Evolutionary conservation across 2,888 invertebrate genomes (phyloP), one percentile per base, ranked within the genome.

Genomic region (Idaea straminata): DNA sequence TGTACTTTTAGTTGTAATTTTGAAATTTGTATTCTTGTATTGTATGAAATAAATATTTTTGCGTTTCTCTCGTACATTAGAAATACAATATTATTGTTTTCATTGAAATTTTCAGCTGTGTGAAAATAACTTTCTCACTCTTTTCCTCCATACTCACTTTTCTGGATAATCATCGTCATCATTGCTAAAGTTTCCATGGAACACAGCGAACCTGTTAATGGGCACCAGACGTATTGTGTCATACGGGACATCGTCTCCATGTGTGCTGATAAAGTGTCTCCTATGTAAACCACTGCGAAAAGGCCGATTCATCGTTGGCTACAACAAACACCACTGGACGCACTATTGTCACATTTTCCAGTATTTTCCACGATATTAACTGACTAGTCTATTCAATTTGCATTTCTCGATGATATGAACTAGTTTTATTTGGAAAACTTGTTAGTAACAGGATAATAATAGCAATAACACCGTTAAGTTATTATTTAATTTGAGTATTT

Each of bases 221-320:
- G 92, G 86, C 35, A 91, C 88, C 64, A 92, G 75, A 64, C 89
- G 81, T 65, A 91, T 83, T 0, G 86, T 87, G 66, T 92, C 91
- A 79, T 87, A 81, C 0, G 88, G 84, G 13, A 83, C 79, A 57
- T 90, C 89, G 61, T 88, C 88, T 3, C 73, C 70, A 66, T 85
- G 83, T 57, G 80, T 80, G 72, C 88, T 87, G 63, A 92, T 88
- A 71, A 92, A 92, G 72, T 79, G 77, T 64, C 92, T 82, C 57
- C 86, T 80, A 68, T 89, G 88, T 64, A 91, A 71, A 15, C 90
- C 88, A 70, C 75, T 80, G 64, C 81, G 76, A 61, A 84, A 69
- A 0, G 81, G 72, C 61, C 81, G 78, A 62, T 84, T 82, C 89
- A 89, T 88, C 64, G 61, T 77, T 73, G 69, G 73, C 74, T 71